A percentile compares a stretch with the other conserved stretches of the same genome.
Conservation (phyloP, 2,888 invertebrate species). For the Thymelicus sylvestris region DNA sequence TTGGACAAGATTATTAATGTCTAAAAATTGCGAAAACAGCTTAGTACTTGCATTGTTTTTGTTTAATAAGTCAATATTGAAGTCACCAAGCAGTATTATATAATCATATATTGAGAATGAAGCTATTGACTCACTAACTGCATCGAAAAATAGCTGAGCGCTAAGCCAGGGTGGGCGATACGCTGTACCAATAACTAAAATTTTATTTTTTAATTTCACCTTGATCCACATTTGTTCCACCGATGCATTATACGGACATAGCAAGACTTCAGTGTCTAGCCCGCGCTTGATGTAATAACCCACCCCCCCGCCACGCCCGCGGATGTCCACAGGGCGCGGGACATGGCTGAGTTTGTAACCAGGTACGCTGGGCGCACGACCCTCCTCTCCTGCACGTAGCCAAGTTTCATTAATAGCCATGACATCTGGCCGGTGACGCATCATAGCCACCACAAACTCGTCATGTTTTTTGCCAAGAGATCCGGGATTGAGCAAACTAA, state of each 20-base stretch:
- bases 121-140: too few species aligned
- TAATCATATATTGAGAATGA: too few species aligned
- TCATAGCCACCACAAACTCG: slow-evolving; percentile 36
- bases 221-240: slow-evolving; percentile 39
- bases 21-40: too few species aligned
- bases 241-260: not conserved
- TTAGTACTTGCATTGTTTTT: too few species aligned
- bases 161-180: too few species aligned
- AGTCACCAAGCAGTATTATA: too few species aligned
- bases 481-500: slow-evolving; percentile 24
- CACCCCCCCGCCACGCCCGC: slow-evolving; percentile 36
- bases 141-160: too few species aligned
- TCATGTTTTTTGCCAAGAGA: slow-evolving; percentile 35
- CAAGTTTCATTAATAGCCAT: slow-evolving; percentile 39
- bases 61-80: too few species aligned
- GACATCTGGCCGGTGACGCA: slow-evolving; percentile 29
- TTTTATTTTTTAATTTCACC: too few species aligned
- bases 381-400: slow-evolving; percentile 32
- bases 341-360: slow-evolving; percentile 35
- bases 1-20: too few species aligned
- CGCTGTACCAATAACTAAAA: too few species aligned
- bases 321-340: slow-evolving; percentile 21
- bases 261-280: too few species aligned
- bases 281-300: slow-evolving; percentile 26
- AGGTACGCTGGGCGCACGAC: slow-evolving; percentile 31